Conservation (phyloP, 1,140 invertebrate genomes). For the Ptiloglossa arizonensis region DNA sequence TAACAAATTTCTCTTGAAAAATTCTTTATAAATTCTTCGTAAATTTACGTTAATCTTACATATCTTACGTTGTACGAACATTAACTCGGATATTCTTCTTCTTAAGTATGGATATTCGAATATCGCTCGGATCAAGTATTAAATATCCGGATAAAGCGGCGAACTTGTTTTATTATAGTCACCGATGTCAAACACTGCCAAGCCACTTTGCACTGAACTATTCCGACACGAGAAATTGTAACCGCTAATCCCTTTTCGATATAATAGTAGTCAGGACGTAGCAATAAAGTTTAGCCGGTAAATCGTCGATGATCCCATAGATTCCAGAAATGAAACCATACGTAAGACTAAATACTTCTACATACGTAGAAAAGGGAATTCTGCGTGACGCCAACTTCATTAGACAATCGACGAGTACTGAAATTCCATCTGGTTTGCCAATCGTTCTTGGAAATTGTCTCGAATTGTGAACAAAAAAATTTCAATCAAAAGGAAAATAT, state of each 20-base stretch:
- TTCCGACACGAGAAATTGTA: conserved; percentile 16
- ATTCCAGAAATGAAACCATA: background rate
- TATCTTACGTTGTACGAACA: too few relatives aligned
- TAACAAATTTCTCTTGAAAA: too few relatives aligned
- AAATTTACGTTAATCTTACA: background rate
- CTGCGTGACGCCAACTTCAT: conserved; percentile 3
- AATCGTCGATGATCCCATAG: background rate
- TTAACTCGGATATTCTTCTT: background rate
- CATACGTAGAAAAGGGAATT: conserved; percentile 22
- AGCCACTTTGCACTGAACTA: conserved; percentile 26
- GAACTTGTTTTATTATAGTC: conserved; percentile 26
- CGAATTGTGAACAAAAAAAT: too few relatives aligned
- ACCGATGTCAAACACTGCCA: conserved; percentile 59
- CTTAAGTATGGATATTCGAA: conserved; percentile 16
- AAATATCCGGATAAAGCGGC: conserved; percentile 14
- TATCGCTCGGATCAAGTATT: background rate
- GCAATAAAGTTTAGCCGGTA: conserved; percentile 27
- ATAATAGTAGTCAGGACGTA: conserved; percentile 29
- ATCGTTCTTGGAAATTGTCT: conserved; percentile 19
- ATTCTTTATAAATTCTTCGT: too few relatives aligned
- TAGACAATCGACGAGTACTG: background rate
- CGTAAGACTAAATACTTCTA: conserved; percentile 14
- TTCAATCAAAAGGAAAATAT: background rate
- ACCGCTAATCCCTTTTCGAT: conserved; percentile 35
- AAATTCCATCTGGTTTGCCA: conserved; percentile 28